A percentile compares a stretch with the other conserved stretches of the same genome.
These are phyloP conservation scores for Heliconius cydno DNA, from an alignment of 2,888 invertebrate species.

Conservation along the genomic window DNA sequence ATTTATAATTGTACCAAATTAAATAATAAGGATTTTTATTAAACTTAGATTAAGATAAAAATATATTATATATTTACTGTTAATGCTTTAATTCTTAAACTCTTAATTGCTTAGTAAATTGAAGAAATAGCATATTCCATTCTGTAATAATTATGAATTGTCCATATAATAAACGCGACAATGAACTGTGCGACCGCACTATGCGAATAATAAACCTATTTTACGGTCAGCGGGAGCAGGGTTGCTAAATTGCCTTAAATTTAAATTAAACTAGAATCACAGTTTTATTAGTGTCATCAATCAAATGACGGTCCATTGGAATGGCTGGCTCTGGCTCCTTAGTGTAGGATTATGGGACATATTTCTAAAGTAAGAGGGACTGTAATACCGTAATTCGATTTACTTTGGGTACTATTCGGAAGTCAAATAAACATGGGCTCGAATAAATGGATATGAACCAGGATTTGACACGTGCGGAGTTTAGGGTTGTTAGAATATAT, in stretches of 20 bases:
- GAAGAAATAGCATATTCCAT: not conserved
- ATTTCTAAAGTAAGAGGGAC: conserved; percentile 55
- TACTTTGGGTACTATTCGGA: conserved; percentile 63
- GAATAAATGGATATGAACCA: conserved; percentile 79
- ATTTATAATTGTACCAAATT: not conserved
- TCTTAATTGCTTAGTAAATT: too few species aligned
- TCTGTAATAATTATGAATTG: conserved; percentile 21
- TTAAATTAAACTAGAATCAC: conserved; percentile 83
- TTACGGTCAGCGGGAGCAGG: conserved; percentile 76
- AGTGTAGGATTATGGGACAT: conserved; percentile 62
- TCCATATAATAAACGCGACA: conserved; percentile 56
- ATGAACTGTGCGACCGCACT: conserved; percentile 65
- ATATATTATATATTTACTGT: too few species aligned
- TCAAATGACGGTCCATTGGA: conserved; percentile 75
- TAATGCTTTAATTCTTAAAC: too few species aligned
- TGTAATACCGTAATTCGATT: conserved; percentile 57
- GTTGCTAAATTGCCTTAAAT: conserved; percentile 81
- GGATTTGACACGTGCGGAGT: conserved; percentile 71
- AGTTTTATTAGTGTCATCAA: conserved; percentile 83
- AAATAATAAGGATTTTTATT: too few species aligned
- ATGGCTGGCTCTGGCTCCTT: conserved; percentile 57
- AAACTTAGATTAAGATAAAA: too few species aligned
- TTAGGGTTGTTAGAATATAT: conserved; percentile 48
- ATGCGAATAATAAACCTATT: conserved; percentile 72
- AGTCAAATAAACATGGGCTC: conserved; percentile 80